phyloP scores from a whole-genome alignment of 1,140 invertebrate species.

The Spodoptera frugiperda region DNA sequence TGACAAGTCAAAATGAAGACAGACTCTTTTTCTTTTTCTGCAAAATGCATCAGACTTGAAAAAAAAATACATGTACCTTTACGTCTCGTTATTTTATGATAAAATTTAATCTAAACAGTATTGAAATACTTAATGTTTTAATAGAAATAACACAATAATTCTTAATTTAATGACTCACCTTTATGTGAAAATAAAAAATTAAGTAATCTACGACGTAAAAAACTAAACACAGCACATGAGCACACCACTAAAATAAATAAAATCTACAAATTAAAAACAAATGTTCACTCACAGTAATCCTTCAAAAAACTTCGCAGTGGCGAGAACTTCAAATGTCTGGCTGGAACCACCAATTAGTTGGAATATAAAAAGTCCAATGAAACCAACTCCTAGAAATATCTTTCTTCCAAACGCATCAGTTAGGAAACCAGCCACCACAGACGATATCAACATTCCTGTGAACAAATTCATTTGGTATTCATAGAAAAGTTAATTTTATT shows the following conservation, averaged over 20 bases:
- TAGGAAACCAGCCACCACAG: conserved; percentile 91
- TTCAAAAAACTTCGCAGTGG: conserved; percentile 90
- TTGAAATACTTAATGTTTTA: too few relatives aligned
- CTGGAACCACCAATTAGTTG: conserved; percentile 88
- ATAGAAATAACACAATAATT: too few relatives aligned
- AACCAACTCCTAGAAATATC: conserved; percentile 89
- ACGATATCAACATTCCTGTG: conserved; percentile 91
- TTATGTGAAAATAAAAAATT: too few relatives aligned
- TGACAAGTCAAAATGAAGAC: not conserved
- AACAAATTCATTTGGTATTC: conserved; percentile 23
- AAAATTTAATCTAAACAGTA: too few relatives aligned
- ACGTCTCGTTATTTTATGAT: too few relatives aligned
- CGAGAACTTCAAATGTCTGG: conserved; percentile 88
- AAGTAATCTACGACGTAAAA: too few relatives aligned
- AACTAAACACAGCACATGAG: not conserved
- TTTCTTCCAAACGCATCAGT: conserved; percentile 91
- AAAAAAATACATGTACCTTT: too few relatives aligned
- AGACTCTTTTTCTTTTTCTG: too few relatives aligned
- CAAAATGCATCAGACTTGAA: too few relatives aligned
- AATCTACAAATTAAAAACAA: not conserved
- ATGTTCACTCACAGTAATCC: conserved; percentile 90
- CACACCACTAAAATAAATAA: not conserved
- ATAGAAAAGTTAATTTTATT: not conserved
- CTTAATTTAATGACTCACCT: too few relatives aligned
- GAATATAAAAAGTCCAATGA: conserved; percentile 88